phyloP scores from a whole-genome alignment of 2,888 invertebrate species.

The Cordilura impudica region DNA sequence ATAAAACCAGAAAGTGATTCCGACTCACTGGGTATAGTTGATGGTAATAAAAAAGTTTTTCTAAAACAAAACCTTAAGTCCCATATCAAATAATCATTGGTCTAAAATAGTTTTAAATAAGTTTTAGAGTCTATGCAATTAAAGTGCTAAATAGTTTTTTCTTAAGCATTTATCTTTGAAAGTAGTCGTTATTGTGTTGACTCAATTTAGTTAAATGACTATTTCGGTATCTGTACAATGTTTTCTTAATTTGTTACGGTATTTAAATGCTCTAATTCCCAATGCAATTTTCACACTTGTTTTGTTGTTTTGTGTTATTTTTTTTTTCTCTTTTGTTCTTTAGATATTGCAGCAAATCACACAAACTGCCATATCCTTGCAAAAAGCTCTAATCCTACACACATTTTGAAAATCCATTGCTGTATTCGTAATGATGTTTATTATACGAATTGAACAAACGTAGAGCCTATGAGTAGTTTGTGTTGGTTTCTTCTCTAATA shows the following conservation, averaged over 20 bases:
- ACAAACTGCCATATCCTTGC: slow-evolving; percentile 6
- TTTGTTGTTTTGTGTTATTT: too few species aligned
- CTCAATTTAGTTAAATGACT: slow-evolving; percentile 39
- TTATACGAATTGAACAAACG: neutral
- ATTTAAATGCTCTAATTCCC: slow-evolving; percentile 64
- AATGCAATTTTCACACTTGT: slow-evolving; percentile 66
- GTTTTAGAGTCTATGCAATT: too few species aligned
- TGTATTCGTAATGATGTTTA: neutral
- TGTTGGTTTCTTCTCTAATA: slow-evolving; percentile 46
- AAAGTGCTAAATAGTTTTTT: too few species aligned
- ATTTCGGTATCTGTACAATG: slow-evolving; percentile 1
- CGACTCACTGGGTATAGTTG: too few species aligned
- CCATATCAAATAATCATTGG: too few species aligned
- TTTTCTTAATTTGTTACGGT: slow-evolving; percentile 56
- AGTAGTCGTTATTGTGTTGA: too few species aligned
- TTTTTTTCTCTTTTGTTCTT: neutral
- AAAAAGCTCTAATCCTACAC: neutral
- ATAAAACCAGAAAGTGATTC: too few species aligned
- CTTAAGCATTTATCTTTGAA: too few species aligned
- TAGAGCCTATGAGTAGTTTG: slow-evolving; percentile 45
- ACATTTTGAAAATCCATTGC: slow-evolving; percentile 1
- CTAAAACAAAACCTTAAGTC: too few species aligned
- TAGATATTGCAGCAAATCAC: slow-evolving; percentile 9
- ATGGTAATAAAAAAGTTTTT: too few species aligned
- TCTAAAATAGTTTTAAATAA: too few species aligned